Evolutionary conservation across 92 coral and sea anemone species (phyloP), one percentile per base, ranked within the genome.

Genomic region (Porites lobata): DNA sequence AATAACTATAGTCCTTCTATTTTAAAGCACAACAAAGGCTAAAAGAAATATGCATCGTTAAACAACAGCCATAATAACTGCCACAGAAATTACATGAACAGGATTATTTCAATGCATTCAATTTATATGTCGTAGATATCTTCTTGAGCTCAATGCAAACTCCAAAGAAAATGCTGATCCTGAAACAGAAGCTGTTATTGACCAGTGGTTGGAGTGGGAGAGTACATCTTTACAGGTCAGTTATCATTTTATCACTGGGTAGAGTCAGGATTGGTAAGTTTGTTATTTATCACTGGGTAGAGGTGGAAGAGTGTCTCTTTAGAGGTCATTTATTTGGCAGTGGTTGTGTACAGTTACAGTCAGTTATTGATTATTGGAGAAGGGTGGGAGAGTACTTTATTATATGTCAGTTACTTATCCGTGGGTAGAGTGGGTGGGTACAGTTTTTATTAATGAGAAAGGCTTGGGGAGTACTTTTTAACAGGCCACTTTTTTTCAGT

Each of bases 131-230:
- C 61, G 59, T 9, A 97, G 98, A 73, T 97, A 97, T 87, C 87
- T 97, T 68, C 88, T 95, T 64, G 94, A 88, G 29, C 66, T 81
- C 26, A 89, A 80, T 62, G 84, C 69, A 56, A 24, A 50, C 14
- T 24, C 65, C 2, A 43, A 43, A 29, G 65, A 57, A 19, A 78
- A 17, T 13, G 51, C 65, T 83, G 90, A 92, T 86, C 87, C 90
- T 14, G 91, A 85, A 13, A 78, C 74, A 26, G 90, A 88, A 76
- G 93, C 99, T 61, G 65, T 90, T 3, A 64, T 80, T 38, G 92
- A 97, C 70, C 99, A 95, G 20, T 97, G 99, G 99, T 75, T 97
- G 22, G 99, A 97, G 81, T 97, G 99, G 99, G 99, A 95, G 64
- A 93, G 91, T 79, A 56, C 82, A 50, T 70, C 85, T 62, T 86